Base-by-base conservation (phyloP, 2,888 invertebrate genomes). In the Rotaria macrura region DNA sequence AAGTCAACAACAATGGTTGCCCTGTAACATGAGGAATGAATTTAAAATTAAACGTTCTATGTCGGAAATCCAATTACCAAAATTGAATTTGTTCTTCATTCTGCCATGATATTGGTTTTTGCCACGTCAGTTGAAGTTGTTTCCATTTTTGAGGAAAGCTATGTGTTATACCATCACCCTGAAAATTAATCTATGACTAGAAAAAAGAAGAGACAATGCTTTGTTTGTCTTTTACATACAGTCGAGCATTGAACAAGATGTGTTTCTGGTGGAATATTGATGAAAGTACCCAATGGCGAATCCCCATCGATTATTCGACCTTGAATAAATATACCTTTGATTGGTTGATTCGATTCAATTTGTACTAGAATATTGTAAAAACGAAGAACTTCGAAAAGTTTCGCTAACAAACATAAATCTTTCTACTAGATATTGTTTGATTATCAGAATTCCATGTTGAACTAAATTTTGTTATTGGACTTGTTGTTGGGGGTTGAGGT, bases 121-220 rank as follows among this genome's bases (percentile, higher is more conserved):
- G n/a, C 79, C 79, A 79, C 14, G 23, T 79, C 1, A 79, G 43
- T 4, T 79, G 2, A 1, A 79, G n/a, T 43, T 7, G 3, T 43
- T 23, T 79, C 79, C 43, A 43, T 43, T 79, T 38, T 79, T 79
- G 40, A 43, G 12, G 43, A 3, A n/a, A 43, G 43, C n/a, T 43
- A 43, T 79, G 79, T 14, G 79, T 79, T 79, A 79, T 25, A n/a
- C 79, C 79, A 43, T 79, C n/a, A 43, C 79, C 79, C 79, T 79
- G 43, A 25, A 43, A 79, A 72, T 2, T 34, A 65, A 65, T 20
- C 6, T 38, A 23, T 72, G 23, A 23, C n/a, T 40, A 65, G 29
- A 9, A 23, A 12, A 72, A 6, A 38, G 7, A 49, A 49, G 14
- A 49, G 14, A 4, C 3, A 17, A 49, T 23, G 10, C 38, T 6